Evolutionary conservation across 2,113 vertebrate genomes (phyloP), one percentile per base, ranked within the genome.

Genomic region (Passerina amoena): DNA sequence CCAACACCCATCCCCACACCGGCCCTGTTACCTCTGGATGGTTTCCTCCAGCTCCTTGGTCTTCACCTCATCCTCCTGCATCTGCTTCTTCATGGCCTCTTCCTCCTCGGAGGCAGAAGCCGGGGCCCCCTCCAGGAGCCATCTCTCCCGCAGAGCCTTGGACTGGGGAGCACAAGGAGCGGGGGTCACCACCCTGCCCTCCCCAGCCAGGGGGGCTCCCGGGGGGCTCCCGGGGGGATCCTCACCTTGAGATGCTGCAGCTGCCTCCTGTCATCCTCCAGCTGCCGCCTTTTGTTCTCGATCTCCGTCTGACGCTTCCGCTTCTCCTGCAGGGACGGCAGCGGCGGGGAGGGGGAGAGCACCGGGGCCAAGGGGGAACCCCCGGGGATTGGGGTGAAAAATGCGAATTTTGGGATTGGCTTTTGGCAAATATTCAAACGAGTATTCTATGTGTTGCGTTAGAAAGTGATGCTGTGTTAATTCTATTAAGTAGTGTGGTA

Each of bases 191-290:
- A 31, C 53, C 19, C 44, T n/a, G 88, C 14, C 8, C 37, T 45
- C 30, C 18, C 1, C 27, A 57, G 57, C 31, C 1, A 2, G 76
- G 51, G n/a, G 28, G 65, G 35, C 27, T 4, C 38, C 27, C 4
- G 2, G 12, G 57, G 72, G 48, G 14, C 48, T 48, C 23, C 48
- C 8, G 13, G 48, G 13, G 48, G 17, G 17, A 18, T 28, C 3
- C 83, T 77, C 92, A 99, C 99, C 98, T 99, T 99, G 83, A 99
- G 98, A 65, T 99, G 98, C 95, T 99, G 99, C 76, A 99, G 98
- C 82, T 98, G 98, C 90, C 99, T 63, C 35, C 98, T 87, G 92
- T 99, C 98, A 0, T 99, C 99, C 93, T 99, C 99, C 44, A 99
- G 96, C 93, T 99, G 99, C 69, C 98, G 97, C 50, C 97, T 98